Percentiles rank a stretch among this genome's conserved stretches.
These are phyloP conservation scores for Argyra leucocephala DNA, from an alignment of 2,888 invertebrate species.

Conservation along the genomic window DNA sequence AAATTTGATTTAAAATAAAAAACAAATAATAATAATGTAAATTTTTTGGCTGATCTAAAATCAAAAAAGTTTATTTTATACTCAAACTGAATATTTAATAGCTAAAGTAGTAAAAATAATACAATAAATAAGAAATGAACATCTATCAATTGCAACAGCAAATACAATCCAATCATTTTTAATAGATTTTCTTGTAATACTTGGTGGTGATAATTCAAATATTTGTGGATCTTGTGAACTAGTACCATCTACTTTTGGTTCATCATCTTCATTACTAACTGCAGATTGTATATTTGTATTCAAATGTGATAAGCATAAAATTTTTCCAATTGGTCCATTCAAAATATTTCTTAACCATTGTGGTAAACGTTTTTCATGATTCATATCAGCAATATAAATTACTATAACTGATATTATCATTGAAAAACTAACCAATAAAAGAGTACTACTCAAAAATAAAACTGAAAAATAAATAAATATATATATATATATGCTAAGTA, in stretches of 20 bases:
- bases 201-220: constrained; percentile 23
- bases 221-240: constrained; percentile 25
- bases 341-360: constrained; percentile 36
- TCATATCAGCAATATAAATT: constrained; percentile 46
- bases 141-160: constrained; percentile 54
- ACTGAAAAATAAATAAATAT: constrained; percentile 37
- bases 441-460: constrained; percentile 45
- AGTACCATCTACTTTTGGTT: constrained; percentile 43
- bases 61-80: not conserved
- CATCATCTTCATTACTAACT: constrained; percentile 31
- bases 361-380: constrained; percentile 44
- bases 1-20: too few species aligned
- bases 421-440: constrained; percentile 45
- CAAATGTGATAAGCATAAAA: constrained; percentile 13
- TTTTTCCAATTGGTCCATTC: constrained; percentile 29
- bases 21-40: too few species aligned
- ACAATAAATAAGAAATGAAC: constrained; percentile 50
- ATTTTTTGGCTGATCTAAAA: too few species aligned
- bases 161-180: constrained; percentile 56
- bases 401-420: constrained; percentile 45
- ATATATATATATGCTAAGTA: not conserved
- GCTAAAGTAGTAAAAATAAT: constrained; percentile 45
- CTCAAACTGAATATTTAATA: constrained; percentile 31
- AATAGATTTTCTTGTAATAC: constrained; percentile 29
- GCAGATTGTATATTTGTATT: constrained; percentile 21